These are phyloP conservation scores for Peromyscus polionotus DNA, from an alignment of 2,113 vertebrate species.

Conservation along the genomic window DNA sequence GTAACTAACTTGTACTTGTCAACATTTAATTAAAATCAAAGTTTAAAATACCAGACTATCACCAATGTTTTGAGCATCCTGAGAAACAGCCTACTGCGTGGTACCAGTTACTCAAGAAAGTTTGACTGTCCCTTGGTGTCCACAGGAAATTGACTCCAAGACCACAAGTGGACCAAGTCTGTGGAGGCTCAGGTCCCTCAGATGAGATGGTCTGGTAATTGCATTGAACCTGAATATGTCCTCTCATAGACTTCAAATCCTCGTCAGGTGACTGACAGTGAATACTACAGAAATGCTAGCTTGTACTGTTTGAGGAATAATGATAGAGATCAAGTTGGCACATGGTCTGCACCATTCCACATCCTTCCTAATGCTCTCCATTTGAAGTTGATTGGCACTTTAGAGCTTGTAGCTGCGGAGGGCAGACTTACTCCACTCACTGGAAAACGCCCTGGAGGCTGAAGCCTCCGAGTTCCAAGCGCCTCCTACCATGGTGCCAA, in stretches of 20 bases:
- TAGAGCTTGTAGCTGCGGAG: neutral
- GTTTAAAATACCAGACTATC: neutral
- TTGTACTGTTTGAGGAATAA: neutral
- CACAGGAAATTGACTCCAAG: neutral
- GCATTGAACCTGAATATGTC: neutral
- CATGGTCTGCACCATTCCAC: neutral
- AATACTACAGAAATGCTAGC: neutral
- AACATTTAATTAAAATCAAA: slow-evolving; percentile 18
- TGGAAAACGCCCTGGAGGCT: neutral
- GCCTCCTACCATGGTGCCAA: neutral
- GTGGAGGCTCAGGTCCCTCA: too few species aligned
- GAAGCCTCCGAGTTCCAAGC: neutral
- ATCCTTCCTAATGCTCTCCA: neutral
- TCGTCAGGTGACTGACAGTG: neutral
- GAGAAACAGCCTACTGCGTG: neutral
- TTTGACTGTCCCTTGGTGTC: neutral
- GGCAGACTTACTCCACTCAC: neutral
- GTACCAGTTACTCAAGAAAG: neutral
- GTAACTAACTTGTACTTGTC: neutral
- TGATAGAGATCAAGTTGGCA: neutral
- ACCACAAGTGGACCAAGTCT: neutral
- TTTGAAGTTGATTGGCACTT: neutral
- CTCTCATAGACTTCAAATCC: neutral
- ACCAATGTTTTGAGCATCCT: neutral
- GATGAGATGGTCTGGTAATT: neutral